Evolutionary conservation across 2,113 vertebrate species (phyloP), one percentile per base, ranked within the genome.

Genomic region (Caracal caracal): DNA sequence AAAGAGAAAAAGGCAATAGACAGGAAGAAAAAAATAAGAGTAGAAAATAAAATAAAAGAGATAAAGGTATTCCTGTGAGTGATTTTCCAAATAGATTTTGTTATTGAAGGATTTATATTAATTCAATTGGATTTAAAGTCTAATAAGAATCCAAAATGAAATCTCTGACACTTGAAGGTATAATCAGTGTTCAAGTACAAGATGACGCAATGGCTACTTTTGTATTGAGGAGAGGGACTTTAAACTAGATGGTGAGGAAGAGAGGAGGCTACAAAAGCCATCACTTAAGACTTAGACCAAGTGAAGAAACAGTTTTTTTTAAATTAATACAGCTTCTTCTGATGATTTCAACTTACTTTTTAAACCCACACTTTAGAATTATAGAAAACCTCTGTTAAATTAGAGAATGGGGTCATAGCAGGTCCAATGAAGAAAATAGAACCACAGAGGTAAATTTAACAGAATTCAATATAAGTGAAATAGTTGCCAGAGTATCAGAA

Each of bases 1-100:
- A 96, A 96, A 76, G 51, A 94, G 79, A 97, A 96, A 97, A 98
- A 95, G 80, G 93, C 87, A 97, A 81, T 95, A 87, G 76, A 28
- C 65, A 95, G 89, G 65, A 86, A 71, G 51, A 56, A 93, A 86
- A 95, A 97, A 89, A 93, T 70, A 94, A 94, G 89, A 90, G 91
- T 24, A 78, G 66, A 96, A 96, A 93, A 97, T 83, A 93, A 94
- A 94, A 91, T 95, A 96, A 84, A 95, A 80, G 73, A 87, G 78
- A 89, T 94, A 90, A 96, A 96, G 35, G 83, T 56, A 96, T 98
- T 97, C 63, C n/a, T 83, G 19, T 65, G 82, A 96, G 56, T 93
- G 93, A 91, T 92, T 96, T 98, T 93, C 94, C 71, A 96, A 96
- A 96, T 93, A 89, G 82, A 89, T 94, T 93, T 97, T 97, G 88